Evolutionary conservation across 2,113 vertebrate species (phyloP).

Genomic region (Hoplias malabaricus): DNA sequence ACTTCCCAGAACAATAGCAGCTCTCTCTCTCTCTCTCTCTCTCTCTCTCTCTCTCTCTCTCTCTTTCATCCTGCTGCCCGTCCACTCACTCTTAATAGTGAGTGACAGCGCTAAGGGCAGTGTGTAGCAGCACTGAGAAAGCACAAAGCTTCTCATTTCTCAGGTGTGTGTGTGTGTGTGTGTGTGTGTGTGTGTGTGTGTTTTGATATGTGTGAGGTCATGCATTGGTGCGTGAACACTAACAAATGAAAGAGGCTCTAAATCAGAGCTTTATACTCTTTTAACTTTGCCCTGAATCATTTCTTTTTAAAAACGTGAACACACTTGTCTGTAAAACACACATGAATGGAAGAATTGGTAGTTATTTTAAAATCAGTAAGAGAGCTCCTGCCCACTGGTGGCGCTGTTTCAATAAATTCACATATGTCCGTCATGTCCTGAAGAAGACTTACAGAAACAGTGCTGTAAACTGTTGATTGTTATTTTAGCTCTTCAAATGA

Average conservation of each 20-base stretch:
- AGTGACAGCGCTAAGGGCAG: conserved; percentile 78
- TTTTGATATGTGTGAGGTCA: conserved; percentile 5
- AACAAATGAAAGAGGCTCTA: conserved; percentile 35
- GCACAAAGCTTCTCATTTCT: conserved; percentile 46
- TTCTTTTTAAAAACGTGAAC: too few species aligned
- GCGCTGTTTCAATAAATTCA: too few species aligned
- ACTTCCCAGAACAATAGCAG: conserved; percentile 87
- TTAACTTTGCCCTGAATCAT: too few species aligned
- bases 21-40: conserved; percentile 62
- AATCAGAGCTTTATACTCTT: too few species aligned
- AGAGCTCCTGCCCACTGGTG: too few species aligned
- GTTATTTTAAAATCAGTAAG: too few species aligned
- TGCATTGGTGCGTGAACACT: conserved; percentile 2
- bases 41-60: conserved; percentile 71
- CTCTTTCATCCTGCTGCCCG: conserved; percentile 48
- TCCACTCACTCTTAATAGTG: conserved; percentile 79
- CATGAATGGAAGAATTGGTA: too few species aligned
- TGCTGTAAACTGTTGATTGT: too few species aligned
- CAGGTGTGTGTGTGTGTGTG: conserved; percentile 40
- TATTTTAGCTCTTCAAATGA: too few species aligned
- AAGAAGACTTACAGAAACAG: too few species aligned
- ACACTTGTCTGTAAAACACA: too few species aligned
- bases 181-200: conserved; percentile 25
- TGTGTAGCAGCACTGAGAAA: conserved; percentile 56
- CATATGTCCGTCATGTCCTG: too few species aligned